Evolutionary conservation across 2,113 vertebrate genomes (phyloP).

Genomic region (Dicentrarchus labrax): DNA sequence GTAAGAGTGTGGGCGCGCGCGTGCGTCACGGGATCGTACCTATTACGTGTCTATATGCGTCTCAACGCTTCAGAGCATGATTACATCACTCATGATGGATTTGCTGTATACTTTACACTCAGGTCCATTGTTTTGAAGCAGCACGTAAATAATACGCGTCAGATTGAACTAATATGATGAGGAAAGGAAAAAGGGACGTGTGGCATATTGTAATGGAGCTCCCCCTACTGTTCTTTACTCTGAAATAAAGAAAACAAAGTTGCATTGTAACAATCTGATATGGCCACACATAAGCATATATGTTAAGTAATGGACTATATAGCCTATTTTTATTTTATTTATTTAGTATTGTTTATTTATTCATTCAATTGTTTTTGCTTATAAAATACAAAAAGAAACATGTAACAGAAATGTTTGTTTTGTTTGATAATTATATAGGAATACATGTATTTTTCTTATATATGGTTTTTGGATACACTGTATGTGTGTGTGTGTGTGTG

Average conservation of each 20-base stretch:
- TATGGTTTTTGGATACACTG: no score
- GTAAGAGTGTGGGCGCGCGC: no score
- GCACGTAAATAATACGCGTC: background rate
- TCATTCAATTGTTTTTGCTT: no score
- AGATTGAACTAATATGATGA: background rate
- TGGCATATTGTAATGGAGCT: slow-evolving; percentile 26
- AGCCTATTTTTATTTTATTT: no score
- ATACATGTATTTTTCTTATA: no score
- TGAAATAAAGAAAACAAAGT: background rate
- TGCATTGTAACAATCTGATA: background rate
- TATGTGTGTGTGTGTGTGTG: no score
- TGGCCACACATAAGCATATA: no score
- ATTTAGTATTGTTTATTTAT: no score
- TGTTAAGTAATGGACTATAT: no score
- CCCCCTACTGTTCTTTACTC: slow-evolving; percentile 55
- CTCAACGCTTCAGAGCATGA: background rate
- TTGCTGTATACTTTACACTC: background rate
- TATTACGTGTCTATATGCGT: background rate
- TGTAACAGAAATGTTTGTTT: no score
- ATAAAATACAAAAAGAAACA: no score
- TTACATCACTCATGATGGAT: background rate
- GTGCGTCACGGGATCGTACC: background rate
- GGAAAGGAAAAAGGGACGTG: background rate
- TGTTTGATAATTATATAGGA: no score
- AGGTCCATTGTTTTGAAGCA: background rate